A percentile compares a stretch with the other conserved stretches of the same genome.
phyloP scores from a whole-genome alignment of 2,797 vertebrate species.

The Odontamblyopus lacepedii region DNA sequence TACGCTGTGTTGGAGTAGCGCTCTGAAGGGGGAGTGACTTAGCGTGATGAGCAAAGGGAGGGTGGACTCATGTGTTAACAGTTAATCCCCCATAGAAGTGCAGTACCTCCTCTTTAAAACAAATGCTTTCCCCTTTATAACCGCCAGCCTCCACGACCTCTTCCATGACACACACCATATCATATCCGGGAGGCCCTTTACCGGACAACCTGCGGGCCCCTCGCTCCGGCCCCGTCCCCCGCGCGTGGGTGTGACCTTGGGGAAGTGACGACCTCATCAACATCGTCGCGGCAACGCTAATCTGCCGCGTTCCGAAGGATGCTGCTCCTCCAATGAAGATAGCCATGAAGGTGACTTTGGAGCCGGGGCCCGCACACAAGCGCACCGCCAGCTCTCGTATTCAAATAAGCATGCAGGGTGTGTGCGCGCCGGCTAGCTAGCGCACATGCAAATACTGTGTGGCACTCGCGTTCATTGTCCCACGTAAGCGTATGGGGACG shows the following conservation, averaged over 20 bases:
- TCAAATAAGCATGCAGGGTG: conserved; percentile 29
- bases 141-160: conserved; percentile 48
- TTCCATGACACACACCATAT: conserved; percentile 39
- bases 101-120: too few relatives aligned
- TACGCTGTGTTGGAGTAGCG: too few relatives aligned
- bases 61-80: too few relatives aligned
- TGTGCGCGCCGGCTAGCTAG: not conserved
- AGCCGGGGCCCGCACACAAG: conserved; percentile 12
- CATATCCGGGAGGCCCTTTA: conserved; percentile 34
- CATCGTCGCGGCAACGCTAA: conserved; percentile 76
- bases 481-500: not conserved
- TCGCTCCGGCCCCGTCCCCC: conserved; percentile 26
- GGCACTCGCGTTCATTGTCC: not conserved
- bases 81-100: too few relatives aligned
- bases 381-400: conserved; percentile 39
- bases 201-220: conserved; percentile 45
- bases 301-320: conserved; percentile 78
- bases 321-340: conserved; percentile 71
- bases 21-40: too few relatives aligned
- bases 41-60: too few relatives aligned
- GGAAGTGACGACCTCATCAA: conserved; percentile 77
- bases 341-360: conserved; percentile 79
- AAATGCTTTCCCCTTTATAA: conserved; percentile 37
- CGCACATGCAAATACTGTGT: conserved; percentile 4
- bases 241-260: conserved; percentile 75